Base-by-base conservation (phyloP, 2,888 invertebrate genomes). In the Hesperia comma region DNA sequence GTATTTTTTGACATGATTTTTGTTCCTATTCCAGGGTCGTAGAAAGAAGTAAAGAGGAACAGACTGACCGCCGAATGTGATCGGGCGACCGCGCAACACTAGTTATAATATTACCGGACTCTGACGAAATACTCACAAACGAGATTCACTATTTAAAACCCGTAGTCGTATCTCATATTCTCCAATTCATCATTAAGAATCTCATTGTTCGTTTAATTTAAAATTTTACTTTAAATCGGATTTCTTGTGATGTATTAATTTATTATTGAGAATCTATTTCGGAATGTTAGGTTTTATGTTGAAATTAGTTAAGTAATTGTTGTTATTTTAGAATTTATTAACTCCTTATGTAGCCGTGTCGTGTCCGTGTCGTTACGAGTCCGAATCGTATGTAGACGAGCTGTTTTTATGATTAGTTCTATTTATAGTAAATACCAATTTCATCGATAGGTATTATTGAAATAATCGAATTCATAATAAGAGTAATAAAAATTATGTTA, bases 401-500 rank as follows among this genome's bases (percentile, higher is more conserved):
- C 63, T 62, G 57, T 66, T 68, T 69, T 61, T 67, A 67, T 67
- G 55, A 61, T 61, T 67, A 64, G 55, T 56, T 40, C 60, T 70
- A 73, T 74, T 74, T 75, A 74, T 83, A 82, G 12, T 37, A 79
- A 76, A 78, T 73, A 73, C 77, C 74, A 66, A 71, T 74, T 76
- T 76, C 74, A 71, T 72, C 70, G 60, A 66, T 72, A 74, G 79
- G 78, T 79, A 76, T 79, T 79, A 73, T 76, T 63, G 70, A 79
- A 77, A 75, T 80, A 77, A 80, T 75, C 77, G 77, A 49, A 74
- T 78, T 77, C 81, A 77, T 85, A 81, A 83, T 81, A 84, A 76
- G 80, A 77, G 76, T 81, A 82, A 81, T 64, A 64, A 77, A 81
- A 77, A 49, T 5, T 81, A 81, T 82, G 74, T 82, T 83, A 82